Evolutionary conservation across 1,140 invertebrate species (phyloP).

Genomic region (Nasonia vitripennis): DNA sequence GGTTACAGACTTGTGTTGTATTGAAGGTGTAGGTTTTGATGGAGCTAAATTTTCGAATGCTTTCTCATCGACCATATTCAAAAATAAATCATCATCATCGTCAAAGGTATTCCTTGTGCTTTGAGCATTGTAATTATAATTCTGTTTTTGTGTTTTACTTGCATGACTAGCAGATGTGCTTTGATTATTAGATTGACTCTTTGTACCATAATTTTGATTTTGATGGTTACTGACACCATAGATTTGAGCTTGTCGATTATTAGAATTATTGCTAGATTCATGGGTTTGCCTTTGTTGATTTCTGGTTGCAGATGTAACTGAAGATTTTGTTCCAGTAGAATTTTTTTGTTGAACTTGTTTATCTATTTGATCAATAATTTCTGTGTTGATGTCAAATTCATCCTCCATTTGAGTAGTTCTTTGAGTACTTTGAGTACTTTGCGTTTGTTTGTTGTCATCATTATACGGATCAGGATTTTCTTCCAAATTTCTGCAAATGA

Average conservation of each 20-base stretch:
- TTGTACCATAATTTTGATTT: neutral
- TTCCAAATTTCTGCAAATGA: conserved; percentile 65
- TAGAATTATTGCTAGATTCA: neutral
- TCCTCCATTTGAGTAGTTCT: conserved; percentile 58
- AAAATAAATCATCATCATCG: conserved; percentile 54
- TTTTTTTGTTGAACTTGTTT: conserved; percentile 39
- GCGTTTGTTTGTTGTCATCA: conserved; percentile 52
- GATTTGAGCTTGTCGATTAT: neutral
- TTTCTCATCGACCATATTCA: conserved; percentile 55
- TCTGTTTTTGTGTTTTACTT: neutral
- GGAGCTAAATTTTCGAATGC: conserved; percentile 2
- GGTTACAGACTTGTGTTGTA: neutral
- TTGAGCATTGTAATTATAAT: conserved; percentile 3
- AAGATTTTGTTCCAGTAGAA: neutral
- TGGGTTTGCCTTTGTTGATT: neutral
- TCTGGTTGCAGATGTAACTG: neutral
- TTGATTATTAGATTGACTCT: neutral
- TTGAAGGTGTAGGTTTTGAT: conserved; percentile 15
- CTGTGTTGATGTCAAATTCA: conserved; percentile 63
- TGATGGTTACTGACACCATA: neutral
- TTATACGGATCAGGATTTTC: conserved; percentile 74
- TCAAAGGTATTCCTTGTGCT: conserved; percentile 22
- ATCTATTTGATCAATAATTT: conserved; percentile 60
- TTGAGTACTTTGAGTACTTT: conserved; percentile 25
- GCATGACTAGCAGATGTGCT: neutral